Base-by-base conservation (phyloP, 2,797 vertebrate species). In the Molothrus ater region DNA sequence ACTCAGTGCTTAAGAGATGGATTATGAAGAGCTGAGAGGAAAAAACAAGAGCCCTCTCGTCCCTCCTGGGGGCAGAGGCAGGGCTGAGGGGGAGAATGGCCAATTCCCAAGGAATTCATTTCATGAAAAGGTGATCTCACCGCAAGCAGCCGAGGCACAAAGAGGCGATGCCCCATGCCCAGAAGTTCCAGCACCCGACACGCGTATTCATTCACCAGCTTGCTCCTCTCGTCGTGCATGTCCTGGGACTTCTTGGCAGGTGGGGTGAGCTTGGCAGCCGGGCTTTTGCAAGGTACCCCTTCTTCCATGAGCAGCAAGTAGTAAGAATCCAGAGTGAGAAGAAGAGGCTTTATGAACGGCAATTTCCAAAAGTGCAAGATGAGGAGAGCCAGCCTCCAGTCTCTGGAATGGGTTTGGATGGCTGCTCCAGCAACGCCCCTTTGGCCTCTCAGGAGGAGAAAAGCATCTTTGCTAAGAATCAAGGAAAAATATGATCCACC, bases 141-240 rank as follows among this genome's bases (percentile, higher is more conserved):
- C 99, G 99, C 99, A 97, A 99, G 98, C 93, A 99, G 98, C 94
- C 98, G 98, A 95, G 99, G 99, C 90, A 99, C 99, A 96, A 99
- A 99, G 83, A 99, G 99, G 43, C 99, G 99, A 98, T 99, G 99
- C 97, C 99, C 99, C 99, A 99, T 99, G 80, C 99, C 99, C 97
- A 99, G 98, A 92, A 99, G 98, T 95, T 98, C 99, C 98, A 99
- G 98, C 96, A 99, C 98, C 81, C 98, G 98, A 93, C 99, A 99
- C 26, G 98, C 98, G 68, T 98, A 99, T 98, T 99, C 99, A 25
- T 98, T 98, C 95, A 98, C 98, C 97, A 98, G 97, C 97, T 98
- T 98, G 96, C 98, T 93, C 80, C 97, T 97, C 91, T 98, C 98
- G 59, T 98, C 98, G 51, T 98, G 96, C 97, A 98, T 98, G 80